Evolutionary conservation across 2,888 invertebrate species (phyloP), one percentile per base, ranked within the genome.

Genomic region (Drosophila merina): DNA sequence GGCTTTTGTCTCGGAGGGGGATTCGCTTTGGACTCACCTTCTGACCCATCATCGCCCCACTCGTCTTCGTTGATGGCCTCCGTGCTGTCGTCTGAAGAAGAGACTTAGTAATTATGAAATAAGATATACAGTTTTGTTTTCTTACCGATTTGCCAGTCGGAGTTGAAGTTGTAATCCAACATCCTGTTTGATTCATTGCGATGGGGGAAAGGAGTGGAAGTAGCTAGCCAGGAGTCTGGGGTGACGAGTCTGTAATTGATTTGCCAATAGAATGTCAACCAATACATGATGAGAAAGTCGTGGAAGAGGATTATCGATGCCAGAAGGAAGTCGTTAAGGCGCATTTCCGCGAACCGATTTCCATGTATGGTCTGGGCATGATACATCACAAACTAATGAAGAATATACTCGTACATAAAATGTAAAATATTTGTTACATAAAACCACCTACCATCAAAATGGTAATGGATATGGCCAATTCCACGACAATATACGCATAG

Each of bases 221-320:
- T 54, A n/a, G 8, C 38, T 30, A 49, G 6, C 42, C 31, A 63
- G 4, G 20, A 26, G 9, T 64, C 28, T 3, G 57, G 2, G 0
- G 72, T 64, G 0, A 71, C 1, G 4, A 14, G 44, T n/a, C 49
- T 54, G 30, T 50, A 26, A 0, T 7, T 2, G 14, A 62, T 9
- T 70, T 85, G 85, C 77, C 77, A 82, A 28, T 74, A 81, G 28
- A 85, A 79, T 4, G 80, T 81, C 4, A 82, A 10, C 85, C 82
- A 85, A 47, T 49, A 81, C 3, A 81, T 64, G 36, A 81, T 71
- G 3, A 81, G 82, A 38, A 85, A 85, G 36, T 81, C 82, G 14
- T 85, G 85, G n/a, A 81, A 81, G 0, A 81, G 69, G 31, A 81
- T 82, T 0, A 81, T 30, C 1, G 80, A 85, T 25, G 49, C 80